Conservation (phyloP, 2,888 invertebrate genomes). For the Drosophila prolongata region DNA sequence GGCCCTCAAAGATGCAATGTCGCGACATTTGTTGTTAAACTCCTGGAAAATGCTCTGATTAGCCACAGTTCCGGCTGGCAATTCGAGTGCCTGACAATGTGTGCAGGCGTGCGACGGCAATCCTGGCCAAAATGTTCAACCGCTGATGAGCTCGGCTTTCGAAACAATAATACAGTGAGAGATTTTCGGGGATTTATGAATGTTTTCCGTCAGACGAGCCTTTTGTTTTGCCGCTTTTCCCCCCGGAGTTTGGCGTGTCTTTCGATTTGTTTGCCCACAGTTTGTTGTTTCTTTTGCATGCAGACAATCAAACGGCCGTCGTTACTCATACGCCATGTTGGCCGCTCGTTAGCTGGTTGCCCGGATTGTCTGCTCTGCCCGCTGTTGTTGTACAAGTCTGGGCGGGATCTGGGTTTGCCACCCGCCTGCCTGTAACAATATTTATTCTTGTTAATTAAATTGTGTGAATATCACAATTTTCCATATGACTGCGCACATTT, state of each 20-base stretch:
- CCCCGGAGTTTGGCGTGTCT: conserved; percentile 45
- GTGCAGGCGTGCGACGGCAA: conserved; percentile 28
- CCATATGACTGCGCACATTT: conserved; percentile 82
- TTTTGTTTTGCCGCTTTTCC: conserved; percentile 48
- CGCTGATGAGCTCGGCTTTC: conserved; percentile 72
- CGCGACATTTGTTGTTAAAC: conserved; percentile 65
- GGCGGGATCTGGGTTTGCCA: conserved; percentile 30
- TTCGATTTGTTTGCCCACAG: conserved; percentile 75
- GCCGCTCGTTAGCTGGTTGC: conserved; percentile 72
- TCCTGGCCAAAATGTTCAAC: conserved; percentile 25
- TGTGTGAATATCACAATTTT: conserved; percentile 84
- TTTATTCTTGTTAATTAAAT: conserved; percentile 84
- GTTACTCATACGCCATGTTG: conserved; percentile 76
- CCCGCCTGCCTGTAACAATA: conserved; percentile 80
- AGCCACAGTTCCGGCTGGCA: conserved; percentile 48
- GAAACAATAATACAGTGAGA: conserved; percentile 78
- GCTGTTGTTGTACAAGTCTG: conserved; percentile 28
- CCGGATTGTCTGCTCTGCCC: conserved; percentile 33
- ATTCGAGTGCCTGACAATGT: conserved; percentile 54
- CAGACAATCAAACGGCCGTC: conserved; percentile 70
- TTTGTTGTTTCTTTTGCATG: conserved; percentile 60
- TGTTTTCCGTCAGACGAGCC: conserved; percentile 53
- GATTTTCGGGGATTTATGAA: conserved; percentile 79
- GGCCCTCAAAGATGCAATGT: conserved; percentile 39
- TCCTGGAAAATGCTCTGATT: conserved; percentile 66